These are phyloP conservation scores for Drosophila burlai DNA, from an alignment of 1,140 invertebrate genomes.

Conservation along the genomic window DNA sequence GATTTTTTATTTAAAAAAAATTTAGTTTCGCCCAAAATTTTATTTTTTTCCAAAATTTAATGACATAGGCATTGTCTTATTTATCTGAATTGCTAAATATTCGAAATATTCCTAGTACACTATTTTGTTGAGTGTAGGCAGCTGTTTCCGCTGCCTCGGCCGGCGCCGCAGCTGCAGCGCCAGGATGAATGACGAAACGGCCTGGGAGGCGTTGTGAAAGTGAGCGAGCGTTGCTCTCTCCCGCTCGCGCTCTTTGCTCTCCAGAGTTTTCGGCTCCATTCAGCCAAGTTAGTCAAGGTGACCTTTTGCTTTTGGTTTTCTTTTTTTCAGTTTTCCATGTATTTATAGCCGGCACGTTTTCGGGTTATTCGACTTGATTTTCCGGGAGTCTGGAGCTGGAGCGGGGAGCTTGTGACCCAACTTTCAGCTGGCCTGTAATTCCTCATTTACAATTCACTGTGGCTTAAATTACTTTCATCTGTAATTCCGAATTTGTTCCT, in stretches of 20 bases:
- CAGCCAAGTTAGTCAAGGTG: slow-evolving; percentile 72
- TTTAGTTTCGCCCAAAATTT: no score
- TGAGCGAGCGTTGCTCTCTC: slow-evolving; percentile 38
- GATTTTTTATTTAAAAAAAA: no score
- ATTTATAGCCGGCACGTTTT: slow-evolving; percentile 64
- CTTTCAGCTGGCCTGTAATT: slow-evolving; percentile 20
- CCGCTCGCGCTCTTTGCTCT: slow-evolving; percentile 45
- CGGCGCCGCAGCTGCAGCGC: slow-evolving; percentile 35
- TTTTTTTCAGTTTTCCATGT: slow-evolving; percentile 11
- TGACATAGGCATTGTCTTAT: neutral
- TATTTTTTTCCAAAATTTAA: no score
- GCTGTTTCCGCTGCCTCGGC: slow-evolving; percentile 31
- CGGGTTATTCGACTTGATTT: slow-evolving; percentile 47
- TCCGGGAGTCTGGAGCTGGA: slow-evolving; percentile 37
- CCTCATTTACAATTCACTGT: slow-evolving; percentile 39
- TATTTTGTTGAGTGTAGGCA: slow-evolving; percentile 15
- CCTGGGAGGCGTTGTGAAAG: slow-evolving; percentile 67
- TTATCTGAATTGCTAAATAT: neutral
- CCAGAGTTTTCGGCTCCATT: slow-evolving; percentile 63
- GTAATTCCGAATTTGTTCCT: slow-evolving; percentile 26
- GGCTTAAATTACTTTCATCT: slow-evolving; percentile 51
- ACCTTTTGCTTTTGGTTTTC: slow-evolving; percentile 56
- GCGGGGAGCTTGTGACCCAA: neutral
- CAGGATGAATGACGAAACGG: slow-evolving; percentile 80
- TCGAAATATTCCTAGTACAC: no score